Evolutionary conservation across 2,888 invertebrate genomes (phyloP).

Genomic region (Zygogramma bicolorata): DNA sequence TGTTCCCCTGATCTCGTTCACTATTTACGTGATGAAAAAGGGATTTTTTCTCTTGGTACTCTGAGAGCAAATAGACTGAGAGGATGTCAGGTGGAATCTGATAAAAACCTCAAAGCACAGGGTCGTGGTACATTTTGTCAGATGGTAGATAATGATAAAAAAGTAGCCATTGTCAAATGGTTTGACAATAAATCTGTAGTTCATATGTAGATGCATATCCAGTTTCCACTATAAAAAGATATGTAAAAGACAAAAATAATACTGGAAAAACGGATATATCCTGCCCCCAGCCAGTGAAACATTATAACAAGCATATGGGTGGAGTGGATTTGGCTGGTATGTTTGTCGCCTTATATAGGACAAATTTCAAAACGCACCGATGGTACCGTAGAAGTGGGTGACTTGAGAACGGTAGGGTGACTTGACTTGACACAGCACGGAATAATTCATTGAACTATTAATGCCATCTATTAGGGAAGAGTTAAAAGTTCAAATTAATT

Average conservation of each 20-base stretch:
- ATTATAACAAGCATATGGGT: too few species aligned
- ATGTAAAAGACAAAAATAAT: conserved; percentile 13
- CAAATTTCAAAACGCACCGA: conserved; percentile 17
- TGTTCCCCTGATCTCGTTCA: background rate
- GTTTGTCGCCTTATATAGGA: conserved; percentile 18
- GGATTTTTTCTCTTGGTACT: too few species aligned
- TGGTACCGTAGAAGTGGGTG: conserved; percentile 16
- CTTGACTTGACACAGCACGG: conserved; percentile 21
- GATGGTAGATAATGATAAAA: conserved; percentile 6
- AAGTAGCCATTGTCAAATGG: conserved; percentile 25
- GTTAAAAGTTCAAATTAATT: background rate
- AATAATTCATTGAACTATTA: conserved; percentile 10
- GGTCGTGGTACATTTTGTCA: background rate
- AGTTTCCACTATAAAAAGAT: conserved; percentile 21
- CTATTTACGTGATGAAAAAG: conserved; percentile 12
- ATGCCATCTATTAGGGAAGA: too few species aligned
- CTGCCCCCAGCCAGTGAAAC: conserved; percentile 12
- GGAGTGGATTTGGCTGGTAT: conserved; percentile 20
- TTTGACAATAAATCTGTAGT: conserved; percentile 28
- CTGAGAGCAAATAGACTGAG: background rate
- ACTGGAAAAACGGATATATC: conserved; percentile 1
- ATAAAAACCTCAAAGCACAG: background rate
- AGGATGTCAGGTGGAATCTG: conserved; percentile 11
- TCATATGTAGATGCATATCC: conserved; percentile 25
- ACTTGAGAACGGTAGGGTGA: conserved; percentile 13